Base-by-base conservation (phyloP, 64 coral and sea anemone species). In the Montipora capricornis region DNA sequence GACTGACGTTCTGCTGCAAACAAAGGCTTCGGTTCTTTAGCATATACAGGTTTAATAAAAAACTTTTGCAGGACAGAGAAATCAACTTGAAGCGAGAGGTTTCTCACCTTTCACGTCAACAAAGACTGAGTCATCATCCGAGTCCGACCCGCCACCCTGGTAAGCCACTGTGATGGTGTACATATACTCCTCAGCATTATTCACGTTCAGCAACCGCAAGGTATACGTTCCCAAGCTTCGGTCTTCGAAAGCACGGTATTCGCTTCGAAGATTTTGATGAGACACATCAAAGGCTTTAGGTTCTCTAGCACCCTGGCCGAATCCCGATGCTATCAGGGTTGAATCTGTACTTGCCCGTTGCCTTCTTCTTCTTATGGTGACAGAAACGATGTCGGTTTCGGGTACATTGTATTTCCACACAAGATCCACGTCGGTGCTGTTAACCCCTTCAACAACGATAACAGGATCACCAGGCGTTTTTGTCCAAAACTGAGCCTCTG, bases 121-220 rank as follows among this genome's bases (percentile, higher is more conserved):
- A 0, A 37, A 6, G 1, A 73, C 20, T 2, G 2, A n/a, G 4
- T 19, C 4, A 22, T 37, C 19, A 17, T 0, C 20, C 68, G 3
- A 0, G 0, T 26, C 0, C 24, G 0, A 0, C 0, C 61, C 15
- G 15, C 0, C 0, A 19, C 13, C 0, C 2, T 1, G 2, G 19
- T 44, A 12, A 14, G 0, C 2, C 2, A 75, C 22, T 12, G 22
- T 9, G 7, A 75, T 45, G 10, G 7, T 0, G 29, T 75, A 75
- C 3, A 3, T 0, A 19, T 78, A 78, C 5, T 78, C 76, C 15
- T 78, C 76, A 10, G 0, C 44, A 29, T 78, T 52, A 14, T 78
- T 16, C 5, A 78, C 76, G 15, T 78, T 17, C 76, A 6, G 5
- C 6, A 78, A 20, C 2, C 1, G 4, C 76, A 78, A 12, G 44